Percentiles rank a stretch among this genome's conserved stretches.
phyloP scores from a whole-genome alignment of 2,113 vertebrate species.

The Monopterus albus region DNA sequence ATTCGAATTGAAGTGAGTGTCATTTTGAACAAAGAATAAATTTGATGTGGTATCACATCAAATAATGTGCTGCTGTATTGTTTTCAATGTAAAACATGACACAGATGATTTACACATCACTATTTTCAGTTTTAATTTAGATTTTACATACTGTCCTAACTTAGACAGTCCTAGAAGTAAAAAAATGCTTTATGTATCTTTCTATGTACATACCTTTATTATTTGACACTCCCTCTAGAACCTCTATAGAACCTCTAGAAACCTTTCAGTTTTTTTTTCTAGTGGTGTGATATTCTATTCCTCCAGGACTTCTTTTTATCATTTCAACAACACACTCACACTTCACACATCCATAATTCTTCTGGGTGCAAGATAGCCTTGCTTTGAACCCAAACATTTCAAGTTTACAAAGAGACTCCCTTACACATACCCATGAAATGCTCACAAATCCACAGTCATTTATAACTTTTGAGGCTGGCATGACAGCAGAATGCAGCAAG shows the following conservation, averaged over 20 bases:
- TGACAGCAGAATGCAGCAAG: conserved; percentile 56
- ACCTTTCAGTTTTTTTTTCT: conserved; percentile 27
- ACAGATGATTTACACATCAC: too few relatives aligned
- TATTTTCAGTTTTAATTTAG: too few relatives aligned
- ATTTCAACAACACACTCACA: conserved; percentile 66
- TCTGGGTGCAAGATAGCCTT: conserved; percentile 65
- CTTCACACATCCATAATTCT: conserved; percentile 68
- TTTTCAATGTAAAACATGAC: too few relatives aligned
- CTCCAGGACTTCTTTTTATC: conserved; percentile 67
- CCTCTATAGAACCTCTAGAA: conserved; percentile 40
- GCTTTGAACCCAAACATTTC: conserved; percentile 69
- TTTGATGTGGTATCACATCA: too few relatives aligned
- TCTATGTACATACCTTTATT: conserved; percentile 35
- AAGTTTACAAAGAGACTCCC: conserved; percentile 60
- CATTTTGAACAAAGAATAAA: too few relatives aligned
- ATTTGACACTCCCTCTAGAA: conserved; percentile 42
- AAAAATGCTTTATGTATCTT: conserved; percentile 42
- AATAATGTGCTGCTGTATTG: too few relatives aligned
- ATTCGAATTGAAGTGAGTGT: too few relatives aligned
- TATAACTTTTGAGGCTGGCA: conserved; percentile 66
- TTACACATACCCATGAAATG: conserved; percentile 55
- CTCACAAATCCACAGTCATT: conserved; percentile 60
- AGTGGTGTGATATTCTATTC: conserved; percentile 44
- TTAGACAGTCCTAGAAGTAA: too few relatives aligned
- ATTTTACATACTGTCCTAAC: too few relatives aligned